Percentiles rank a stretch among this genome's conserved stretches.
phyloP scores from a whole-genome alignment of 2,113 vertebrate genomes.

The Xiphias gladius region DNA sequence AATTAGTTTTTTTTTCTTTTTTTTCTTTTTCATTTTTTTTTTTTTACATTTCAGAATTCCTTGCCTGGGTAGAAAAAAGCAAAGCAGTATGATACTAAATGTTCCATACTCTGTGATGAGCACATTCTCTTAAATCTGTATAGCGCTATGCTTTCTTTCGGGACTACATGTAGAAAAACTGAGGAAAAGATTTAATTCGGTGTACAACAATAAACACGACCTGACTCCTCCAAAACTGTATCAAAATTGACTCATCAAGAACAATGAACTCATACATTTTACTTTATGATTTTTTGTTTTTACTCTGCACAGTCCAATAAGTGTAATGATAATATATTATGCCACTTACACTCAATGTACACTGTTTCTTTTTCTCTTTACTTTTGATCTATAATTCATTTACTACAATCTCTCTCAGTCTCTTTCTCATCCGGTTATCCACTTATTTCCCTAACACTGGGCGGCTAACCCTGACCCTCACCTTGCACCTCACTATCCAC shows the following conservation, averaged over 20 bases:
- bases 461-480: constrained; percentile 70
- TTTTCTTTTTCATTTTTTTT: neutral
- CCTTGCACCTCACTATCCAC: constrained; percentile 68
- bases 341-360: constrained; percentile 11
- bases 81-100: too few relatives aligned
- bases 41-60: neutral
- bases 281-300: neutral
- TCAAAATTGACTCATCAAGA: neutral
- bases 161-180: neutral
- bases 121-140: neutral
- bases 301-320: neutral
- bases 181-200: neutral
- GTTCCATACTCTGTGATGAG: too few relatives aligned
- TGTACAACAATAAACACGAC: neutral
- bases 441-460: constrained; percentile 72
- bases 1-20: neutral
- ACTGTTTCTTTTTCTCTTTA: neutral
- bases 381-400: constrained; percentile 47
- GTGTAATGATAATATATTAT: neutral
- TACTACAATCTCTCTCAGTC: constrained; percentile 40
- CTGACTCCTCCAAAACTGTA: neutral
- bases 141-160: neutral
- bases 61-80: too few relatives aligned
- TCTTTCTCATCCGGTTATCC: constrained; percentile 74
- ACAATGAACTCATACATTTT: neutral